Conservation (phyloP, 2,113 vertebrate species). For the Takifugu flavidus region DNA sequence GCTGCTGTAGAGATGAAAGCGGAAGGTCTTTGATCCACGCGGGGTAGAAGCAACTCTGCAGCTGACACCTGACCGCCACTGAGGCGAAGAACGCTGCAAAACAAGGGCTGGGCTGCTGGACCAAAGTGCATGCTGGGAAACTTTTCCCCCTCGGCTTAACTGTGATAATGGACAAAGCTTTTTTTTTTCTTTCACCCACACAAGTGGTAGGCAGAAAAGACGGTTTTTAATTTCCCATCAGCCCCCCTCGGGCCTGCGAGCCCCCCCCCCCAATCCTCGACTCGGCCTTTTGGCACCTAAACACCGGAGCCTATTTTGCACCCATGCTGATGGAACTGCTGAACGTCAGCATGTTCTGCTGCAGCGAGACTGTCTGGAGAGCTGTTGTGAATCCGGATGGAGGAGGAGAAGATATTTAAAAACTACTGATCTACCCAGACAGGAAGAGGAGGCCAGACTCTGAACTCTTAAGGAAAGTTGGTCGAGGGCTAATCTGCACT, state of each 20-base stretch:
- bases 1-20: conserved; percentile 55
- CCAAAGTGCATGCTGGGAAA: background rate
- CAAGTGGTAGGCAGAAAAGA: too few species aligned
- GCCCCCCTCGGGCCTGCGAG: conserved; percentile 6
- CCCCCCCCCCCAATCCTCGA: conserved; percentile 26
- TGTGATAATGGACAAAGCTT: background rate
- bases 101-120: conserved; percentile 18
- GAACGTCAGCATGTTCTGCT: conserved; percentile 42
- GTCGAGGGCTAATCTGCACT: background rate
- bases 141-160: background rate
- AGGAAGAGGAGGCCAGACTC: background rate
- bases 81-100: conserved; percentile 17
- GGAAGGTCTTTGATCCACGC: conserved; percentile 18
- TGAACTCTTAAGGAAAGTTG: too few species aligned
- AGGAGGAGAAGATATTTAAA: background rate
- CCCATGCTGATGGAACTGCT: conserved; percentile 16
- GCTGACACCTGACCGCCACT: conserved; percentile 40
- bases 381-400: background rate
- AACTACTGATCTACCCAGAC: too few species aligned
- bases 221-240: conserved; percentile 18
- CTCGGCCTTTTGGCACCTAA: background rate
- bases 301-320: conserved; percentile 3
- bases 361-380: conserved; percentile 10
- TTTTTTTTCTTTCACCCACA: conserved; percentile 1
- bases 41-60: conserved; percentile 31